Conservation (phyloP, 2,888 invertebrate genomes). For the Philonicus albiceps region DNA sequence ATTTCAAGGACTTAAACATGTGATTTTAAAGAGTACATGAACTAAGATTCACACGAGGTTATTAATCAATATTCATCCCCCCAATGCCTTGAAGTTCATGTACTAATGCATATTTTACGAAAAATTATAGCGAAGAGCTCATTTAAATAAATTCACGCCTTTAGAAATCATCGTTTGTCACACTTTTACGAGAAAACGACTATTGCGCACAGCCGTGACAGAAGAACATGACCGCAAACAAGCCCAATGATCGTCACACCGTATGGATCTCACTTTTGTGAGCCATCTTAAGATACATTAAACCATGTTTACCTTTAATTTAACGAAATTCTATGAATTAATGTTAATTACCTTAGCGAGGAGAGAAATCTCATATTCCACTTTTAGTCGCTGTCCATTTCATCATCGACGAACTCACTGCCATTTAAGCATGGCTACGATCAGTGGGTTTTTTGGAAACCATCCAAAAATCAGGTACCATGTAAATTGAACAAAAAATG, state of each 20-base stretch:
- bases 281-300: constrained; percentile 48
- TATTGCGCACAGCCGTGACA: constrained; percentile 11
- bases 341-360: constrained; percentile 47
- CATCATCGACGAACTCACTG: neutral
- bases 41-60: neutral
- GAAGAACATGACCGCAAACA: constrained; percentile 12
- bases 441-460: neutral
- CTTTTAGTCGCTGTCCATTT: constrained; percentile 21
- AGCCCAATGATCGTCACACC: constrained; percentile 3
- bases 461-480: constrained; percentile 10
- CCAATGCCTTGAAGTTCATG: neutral
- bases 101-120: neutral
- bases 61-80: neutral
- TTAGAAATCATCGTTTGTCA: constrained; percentile 21
- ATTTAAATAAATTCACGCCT: constrained; percentile 39
- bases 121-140: constrained; percentile 14
- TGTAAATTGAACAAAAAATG: neutral
- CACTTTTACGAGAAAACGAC: constrained; percentile 30
- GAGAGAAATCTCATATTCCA: constrained; percentile 33
- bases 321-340: constrained; percentile 48
- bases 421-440: neutral
- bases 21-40: neutral
- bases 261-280: constrained; percentile 8
- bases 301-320: constrained; percentile 49
- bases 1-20: neutral